Evolutionary conservation across 2,888 invertebrate species (phyloP).

Genomic region (Lydus trimaculatus): DNA sequence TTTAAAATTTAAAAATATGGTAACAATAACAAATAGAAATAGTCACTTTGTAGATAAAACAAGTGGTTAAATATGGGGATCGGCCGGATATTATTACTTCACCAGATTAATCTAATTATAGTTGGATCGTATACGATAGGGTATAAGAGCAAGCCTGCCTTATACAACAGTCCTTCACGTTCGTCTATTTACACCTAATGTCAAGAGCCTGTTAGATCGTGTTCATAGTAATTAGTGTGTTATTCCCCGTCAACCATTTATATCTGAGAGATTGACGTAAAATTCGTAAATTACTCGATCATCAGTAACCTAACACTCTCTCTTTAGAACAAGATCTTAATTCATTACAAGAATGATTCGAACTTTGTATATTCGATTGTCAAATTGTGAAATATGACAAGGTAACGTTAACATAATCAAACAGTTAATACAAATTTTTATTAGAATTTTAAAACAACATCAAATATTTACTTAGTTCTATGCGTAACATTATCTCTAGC

Average conservation of each 20-base stretch:
- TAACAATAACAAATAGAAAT: neutral
- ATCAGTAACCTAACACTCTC: conserved; percentile 19
- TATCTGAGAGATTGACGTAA: conserved; percentile 23
- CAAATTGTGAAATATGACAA: neutral
- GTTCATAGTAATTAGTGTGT: conserved; percentile 26
- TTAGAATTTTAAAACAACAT: neutral
- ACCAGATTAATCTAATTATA: conserved; percentile 57
- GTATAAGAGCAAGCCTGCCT: conserved; percentile 3
- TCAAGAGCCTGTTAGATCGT: conserved; percentile 25
- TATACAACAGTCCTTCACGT: conserved; percentile 21
- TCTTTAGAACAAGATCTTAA: conserved; percentile 24
- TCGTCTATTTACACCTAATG: conserved; percentile 34
- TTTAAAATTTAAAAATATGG: too few species aligned
- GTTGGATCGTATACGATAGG: conserved; percentile 45
- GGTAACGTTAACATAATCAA: neutral
- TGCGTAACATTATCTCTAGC: neutral
- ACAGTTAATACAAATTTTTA: neutral
- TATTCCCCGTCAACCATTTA: conserved; percentile 30
- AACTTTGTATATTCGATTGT: neutral
- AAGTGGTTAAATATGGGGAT: conserved; percentile 34
- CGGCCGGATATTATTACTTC: conserved; percentile 57
- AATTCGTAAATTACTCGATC: conserved; percentile 20
- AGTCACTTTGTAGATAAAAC: neutral
- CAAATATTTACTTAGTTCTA: neutral
- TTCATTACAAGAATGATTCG: neutral